Base-by-base conservation (phyloP, 2,113 vertebrate species). In the Anser brachyrhynchus region DNA sequence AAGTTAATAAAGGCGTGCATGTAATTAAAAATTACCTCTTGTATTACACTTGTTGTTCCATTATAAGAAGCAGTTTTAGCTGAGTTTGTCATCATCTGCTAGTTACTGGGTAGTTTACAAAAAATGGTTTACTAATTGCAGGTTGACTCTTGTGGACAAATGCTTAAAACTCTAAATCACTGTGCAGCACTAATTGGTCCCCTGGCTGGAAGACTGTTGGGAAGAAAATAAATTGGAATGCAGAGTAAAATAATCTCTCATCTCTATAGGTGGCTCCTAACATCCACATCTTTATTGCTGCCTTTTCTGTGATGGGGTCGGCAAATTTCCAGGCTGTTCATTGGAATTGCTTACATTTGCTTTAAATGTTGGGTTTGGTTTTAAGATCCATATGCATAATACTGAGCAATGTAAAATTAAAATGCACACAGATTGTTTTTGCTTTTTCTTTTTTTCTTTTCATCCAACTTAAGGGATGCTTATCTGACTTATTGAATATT, bases 141-240 rank as follows among this genome's bases (percentile, higher is more conserved):
- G 31, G 37, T 74, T 93, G 80, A 43, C 94, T 93, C 51, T 94
- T 87, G 39, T 65, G 52, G 91, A 49, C 49, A 89, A 64, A 79
- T 41, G 11, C 35, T 89, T 81, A 57, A 76, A 93, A 81, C 55
- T 59, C 49, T 77, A 46, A 39, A 75, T 92, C 35, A 57, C 28
- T 69, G 37, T 92, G 73, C 46, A 75, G 39, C 9, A 23, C 44
- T 84, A 81, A 89, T 84, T 95, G 59, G 37, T 77, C 55, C 44
- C 72, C 61, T 89, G 61, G 14, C 52, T 93, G 31, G 46, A 73
- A 43, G 62, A 52, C 37, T 65, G 7, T 46, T 75, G 57, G 43
- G 57, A 59, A 91, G 70, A 87, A 81, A 87, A 87, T 75, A 89
- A 82, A 87, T 76, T 33, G 44, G 18, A 84, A 62, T 17, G 14